Evolutionary conservation across 2,797 vertebrate genomes (phyloP).

Genomic region (Ibycter americanus): DNA sequence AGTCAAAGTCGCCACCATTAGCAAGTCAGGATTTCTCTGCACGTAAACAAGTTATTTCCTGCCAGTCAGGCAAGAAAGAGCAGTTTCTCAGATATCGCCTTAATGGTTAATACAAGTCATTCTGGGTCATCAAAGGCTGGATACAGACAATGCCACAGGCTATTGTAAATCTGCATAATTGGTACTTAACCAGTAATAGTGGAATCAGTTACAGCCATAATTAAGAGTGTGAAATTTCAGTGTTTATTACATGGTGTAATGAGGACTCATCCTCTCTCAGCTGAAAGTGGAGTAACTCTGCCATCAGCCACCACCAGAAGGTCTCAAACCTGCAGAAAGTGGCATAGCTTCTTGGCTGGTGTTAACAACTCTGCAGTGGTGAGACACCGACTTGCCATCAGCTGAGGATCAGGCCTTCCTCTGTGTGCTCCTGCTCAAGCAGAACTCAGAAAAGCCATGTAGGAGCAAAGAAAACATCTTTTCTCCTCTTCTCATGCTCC

Average conservation of each 20-base stretch:
- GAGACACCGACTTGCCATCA: background rate
- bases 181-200: background rate
- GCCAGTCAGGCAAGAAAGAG: background rate
- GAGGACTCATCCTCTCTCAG: background rate
- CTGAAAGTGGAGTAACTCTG: background rate
- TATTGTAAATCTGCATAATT: constrained; percentile 13
- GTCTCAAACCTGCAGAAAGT: background rate
- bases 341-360: too few species aligned
- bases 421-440: background rate
- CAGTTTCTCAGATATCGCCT: background rate
- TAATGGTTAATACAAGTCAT: background rate
- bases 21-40: background rate
- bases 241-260: background rate
- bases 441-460: background rate
- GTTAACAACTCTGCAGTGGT: background rate
- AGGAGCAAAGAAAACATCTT: background rate
- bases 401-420: background rate
- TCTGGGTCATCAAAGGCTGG: background rate
- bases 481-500: background rate
- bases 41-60: background rate
- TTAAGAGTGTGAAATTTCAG: background rate
- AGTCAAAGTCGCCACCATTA: background rate
- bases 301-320: background rate
- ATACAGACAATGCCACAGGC: background rate
- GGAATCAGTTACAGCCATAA: background rate